A percentile compares a stretch with the other conserved stretches of the same genome.
Conservation (phyloP, 2,888 invertebrate genomes). For the Theodoxus fluviatilis region DNA sequence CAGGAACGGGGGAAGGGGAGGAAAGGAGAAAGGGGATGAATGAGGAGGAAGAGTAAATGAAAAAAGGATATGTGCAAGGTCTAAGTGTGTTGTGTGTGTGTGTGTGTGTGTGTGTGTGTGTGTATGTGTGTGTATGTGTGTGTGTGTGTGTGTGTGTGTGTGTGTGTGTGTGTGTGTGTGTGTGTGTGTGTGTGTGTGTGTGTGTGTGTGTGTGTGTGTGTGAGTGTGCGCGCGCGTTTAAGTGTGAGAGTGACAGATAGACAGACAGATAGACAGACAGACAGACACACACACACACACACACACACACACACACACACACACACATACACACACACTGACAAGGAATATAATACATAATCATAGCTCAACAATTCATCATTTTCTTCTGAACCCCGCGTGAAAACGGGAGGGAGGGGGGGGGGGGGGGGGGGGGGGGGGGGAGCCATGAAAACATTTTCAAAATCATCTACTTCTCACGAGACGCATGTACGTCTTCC, state of each 20-base stretch:
- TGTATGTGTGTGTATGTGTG: conserved; percentile 13
- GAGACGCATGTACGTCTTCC: no score
- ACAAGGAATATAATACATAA: neutral
- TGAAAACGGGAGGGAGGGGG: neutral
- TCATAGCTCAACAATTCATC: no score
- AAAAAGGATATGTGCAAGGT: neutral
- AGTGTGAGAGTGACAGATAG: neutral
- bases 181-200: conserved; percentile 14
- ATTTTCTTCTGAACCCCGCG: no score
- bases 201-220: conserved; percentile 16
- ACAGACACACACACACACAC: conserved; percentile 17
- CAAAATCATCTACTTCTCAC: no score
- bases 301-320: neutral
- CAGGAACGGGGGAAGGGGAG: conserved; percentile 15
- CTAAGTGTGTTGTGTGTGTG: no score
- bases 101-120: conserved; percentile 9
- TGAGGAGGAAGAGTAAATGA: neutral
- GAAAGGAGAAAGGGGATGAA: neutral
- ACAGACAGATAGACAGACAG: conserved; percentile 8
- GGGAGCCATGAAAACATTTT: neutral
- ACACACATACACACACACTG: neutral
- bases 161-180: neutral
- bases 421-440: neutral
- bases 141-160: conserved; percentile 16
- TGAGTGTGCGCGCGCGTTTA: conserved; percentile 1